Percentiles rank a stretch among this genome's conserved stretches.
These are phyloP conservation scores for Sinonovacula constricta DNA, from an alignment of 1,140 invertebrate species.

Conservation along the genomic window DNA sequence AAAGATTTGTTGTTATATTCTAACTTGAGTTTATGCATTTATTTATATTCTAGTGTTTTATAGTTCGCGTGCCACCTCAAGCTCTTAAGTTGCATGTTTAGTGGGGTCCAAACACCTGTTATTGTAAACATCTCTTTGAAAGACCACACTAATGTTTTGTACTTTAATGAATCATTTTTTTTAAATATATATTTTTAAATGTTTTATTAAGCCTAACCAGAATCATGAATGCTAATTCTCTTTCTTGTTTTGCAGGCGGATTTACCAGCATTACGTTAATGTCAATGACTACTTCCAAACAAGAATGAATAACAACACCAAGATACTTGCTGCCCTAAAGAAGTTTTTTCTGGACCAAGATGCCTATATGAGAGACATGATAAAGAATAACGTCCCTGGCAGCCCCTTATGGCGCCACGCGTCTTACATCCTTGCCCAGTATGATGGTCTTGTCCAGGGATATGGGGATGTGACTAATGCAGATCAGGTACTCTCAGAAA, in stretches of 20 bases:
- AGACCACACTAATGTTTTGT: no score
- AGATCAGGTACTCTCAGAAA: constrained; percentile 52
- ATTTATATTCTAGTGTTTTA: no score
- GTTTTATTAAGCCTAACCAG: no score
- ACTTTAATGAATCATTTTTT: no score
- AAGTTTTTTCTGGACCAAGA: constrained; percentile 64
- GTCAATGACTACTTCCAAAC: constrained; percentile 58
- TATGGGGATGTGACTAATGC: constrained; percentile 56
- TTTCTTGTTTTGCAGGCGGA: constrained; percentile 62
- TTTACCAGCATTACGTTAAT: constrained; percentile 70
- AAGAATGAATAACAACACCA: constrained; percentile 26
- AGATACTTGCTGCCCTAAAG: constrained; percentile 34
- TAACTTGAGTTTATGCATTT: no score
- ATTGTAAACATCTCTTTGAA: no score
- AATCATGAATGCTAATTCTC: no score
- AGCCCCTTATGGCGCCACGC: constrained; percentile 71
- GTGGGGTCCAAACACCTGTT: no score
- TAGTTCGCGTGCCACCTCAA: no score
- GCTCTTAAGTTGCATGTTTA: no score
- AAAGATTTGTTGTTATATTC: no score
- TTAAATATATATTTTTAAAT: no score
- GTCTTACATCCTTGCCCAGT: constrained; percentile 65
- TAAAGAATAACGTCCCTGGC: constrained; percentile 49
- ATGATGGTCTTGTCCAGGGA: constrained; percentile 68
- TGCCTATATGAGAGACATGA: constrained; percentile 63